phyloP scores from a whole-genome alignment of 1,140 invertebrate genomes.

The Drosophila melanogaster region Release_6_plus_ISO1_MT NC_004354.4:16560501-16561000 shows the following conservation, averaged over 20 bases:
- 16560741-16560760: conserved; percentile 77
- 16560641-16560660: conserved; percentile 6
- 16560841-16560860: conserved; percentile 72
- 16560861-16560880: conserved; percentile 55
- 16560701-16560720: conserved; percentile 82
- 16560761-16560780: conserved; percentile 64
- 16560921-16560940: conserved; percentile 33
- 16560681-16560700: conserved; percentile 83
- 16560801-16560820: conserved; percentile 70
- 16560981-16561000: conserved; percentile 67
- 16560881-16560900: conserved; percentile 76
- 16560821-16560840: conserved; percentile 83
- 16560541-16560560: not conserved
- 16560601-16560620: not conserved
- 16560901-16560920: conserved; percentile 69
- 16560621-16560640: too few species aligned
- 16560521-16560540: not conserved
- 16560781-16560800: conserved; percentile 55
- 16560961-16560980: conserved; percentile 52
- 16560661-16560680: conserved; percentile 57
- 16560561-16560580: not conserved
- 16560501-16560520: not conserved
- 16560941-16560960: conserved; percentile 34
- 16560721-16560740: conserved; percentile 83
- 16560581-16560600: not conserved